Evolutionary conservation across 1,140 invertebrate genomes (phyloP).

Genomic region (Scaptomyza graminum): DNA sequence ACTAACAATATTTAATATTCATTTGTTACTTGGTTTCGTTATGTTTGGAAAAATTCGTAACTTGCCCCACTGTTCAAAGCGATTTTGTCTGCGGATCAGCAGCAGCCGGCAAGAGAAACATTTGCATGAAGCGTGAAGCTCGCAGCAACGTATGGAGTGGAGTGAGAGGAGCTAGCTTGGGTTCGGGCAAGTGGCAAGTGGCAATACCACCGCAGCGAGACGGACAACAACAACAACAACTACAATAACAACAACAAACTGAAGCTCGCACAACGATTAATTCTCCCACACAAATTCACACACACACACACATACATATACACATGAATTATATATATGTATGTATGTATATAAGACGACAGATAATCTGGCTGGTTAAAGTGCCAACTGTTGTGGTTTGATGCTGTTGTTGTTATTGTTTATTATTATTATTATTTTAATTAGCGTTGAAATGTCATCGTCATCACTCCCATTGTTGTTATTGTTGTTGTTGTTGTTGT

Average conservation of each 20-base stretch:
- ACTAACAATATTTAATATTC: no score
- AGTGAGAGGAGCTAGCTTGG: constrained; percentile 22
- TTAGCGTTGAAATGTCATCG: constrained; percentile 74
- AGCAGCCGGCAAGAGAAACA: constrained; percentile 21
- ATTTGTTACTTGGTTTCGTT: no score
- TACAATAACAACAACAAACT: constrained; percentile 12
- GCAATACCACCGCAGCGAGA: constrained; percentile 62
- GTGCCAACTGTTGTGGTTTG: constrained; percentile 60
- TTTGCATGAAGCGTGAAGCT: constrained; percentile 31
- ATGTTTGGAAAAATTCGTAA: no score
- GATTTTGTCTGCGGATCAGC: constrained; percentile 47
- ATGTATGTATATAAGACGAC: constrained; percentile 8
- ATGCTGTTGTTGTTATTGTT: constrained; percentile 61
- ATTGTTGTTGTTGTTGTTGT: constrained; percentile 15
- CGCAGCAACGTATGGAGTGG: constrained; percentile 14
- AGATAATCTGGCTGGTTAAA: constrained; percentile 70
- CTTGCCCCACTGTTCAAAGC: constrained; percentile 23
- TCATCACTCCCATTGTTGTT: constrained; percentile 45
- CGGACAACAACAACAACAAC: constrained; percentile 18
- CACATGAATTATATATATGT: background rate
- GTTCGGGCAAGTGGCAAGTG: constrained; percentile 71
- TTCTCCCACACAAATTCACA: constrained; percentile 38
- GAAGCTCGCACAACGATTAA: constrained; percentile 43
- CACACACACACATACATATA: background rate
- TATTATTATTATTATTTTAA: constrained; percentile 75